These are phyloP conservation scores for Ardeotis arabs DNA, from an alignment of 2,113 vertebrate genomes.

Conservation along the genomic window DNA sequence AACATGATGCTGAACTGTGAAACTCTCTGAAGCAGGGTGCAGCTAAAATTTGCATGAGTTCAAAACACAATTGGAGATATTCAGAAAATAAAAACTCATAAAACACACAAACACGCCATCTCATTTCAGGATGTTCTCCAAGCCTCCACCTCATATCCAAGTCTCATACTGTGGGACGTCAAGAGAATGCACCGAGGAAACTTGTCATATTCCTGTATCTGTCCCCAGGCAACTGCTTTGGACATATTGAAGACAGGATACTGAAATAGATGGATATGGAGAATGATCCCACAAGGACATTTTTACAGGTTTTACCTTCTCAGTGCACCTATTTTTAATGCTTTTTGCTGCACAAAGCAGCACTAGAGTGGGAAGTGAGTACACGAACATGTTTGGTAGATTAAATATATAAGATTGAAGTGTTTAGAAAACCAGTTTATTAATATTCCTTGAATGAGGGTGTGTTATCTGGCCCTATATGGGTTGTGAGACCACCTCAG, in stretches of 20 bases:
- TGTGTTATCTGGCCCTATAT: not conserved
- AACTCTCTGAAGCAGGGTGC: not conserved
- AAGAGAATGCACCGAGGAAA: not conserved
- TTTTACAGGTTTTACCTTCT: not conserved
- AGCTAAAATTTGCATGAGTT: not conserved
- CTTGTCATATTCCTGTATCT: fast-evolving
- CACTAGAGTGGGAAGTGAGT: not conserved
- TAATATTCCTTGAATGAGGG: not conserved
- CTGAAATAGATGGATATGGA: not conserved
- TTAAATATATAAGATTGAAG: not conserved
- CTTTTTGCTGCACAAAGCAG: not conserved
- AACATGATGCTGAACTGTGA: not conserved
- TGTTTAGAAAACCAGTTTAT: not conserved
- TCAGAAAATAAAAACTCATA: not conserved
- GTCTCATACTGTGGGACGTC: not conserved
- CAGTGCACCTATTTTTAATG: not conserved
- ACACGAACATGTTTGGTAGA: not conserved
- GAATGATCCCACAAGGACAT: not conserved
- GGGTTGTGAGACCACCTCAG: not conserved
- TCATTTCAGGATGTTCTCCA: not conserved
- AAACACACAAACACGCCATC: not conserved
- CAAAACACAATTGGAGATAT: fast-evolving
- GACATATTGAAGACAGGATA: not conserved
- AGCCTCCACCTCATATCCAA: not conserved
- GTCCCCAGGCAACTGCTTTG: not conserved